Conservation (phyloP, 2,797 vertebrate species). For the Pogoniulus pusillus region DNA sequence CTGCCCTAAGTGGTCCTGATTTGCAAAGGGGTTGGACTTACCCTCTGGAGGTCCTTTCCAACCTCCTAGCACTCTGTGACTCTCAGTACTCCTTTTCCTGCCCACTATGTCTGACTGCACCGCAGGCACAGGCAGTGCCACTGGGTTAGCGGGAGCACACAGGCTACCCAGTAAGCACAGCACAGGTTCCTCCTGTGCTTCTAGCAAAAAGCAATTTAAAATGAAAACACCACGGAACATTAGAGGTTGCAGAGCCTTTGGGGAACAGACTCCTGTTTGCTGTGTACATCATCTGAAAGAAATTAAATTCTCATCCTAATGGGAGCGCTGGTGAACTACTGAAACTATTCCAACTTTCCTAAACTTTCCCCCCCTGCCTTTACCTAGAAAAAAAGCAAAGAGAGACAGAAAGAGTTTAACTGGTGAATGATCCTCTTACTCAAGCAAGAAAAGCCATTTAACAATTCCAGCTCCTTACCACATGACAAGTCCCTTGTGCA, state of each 20-base stretch:
- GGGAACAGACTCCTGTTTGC: not conserved
- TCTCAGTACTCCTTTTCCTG: not conserved
- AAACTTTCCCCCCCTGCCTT: not conserved
- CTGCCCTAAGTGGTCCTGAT: no score
- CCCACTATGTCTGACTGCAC: not conserved
- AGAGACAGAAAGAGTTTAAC: not conserved
- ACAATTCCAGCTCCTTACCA: conserved; percentile 14
- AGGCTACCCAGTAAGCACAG: not conserved
- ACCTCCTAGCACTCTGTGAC: no score
- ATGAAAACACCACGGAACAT: not conserved
- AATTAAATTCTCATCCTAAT: not conserved
- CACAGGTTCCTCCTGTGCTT: rapidly evolving
- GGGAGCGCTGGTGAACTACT: not conserved
- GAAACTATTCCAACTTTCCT: not conserved
- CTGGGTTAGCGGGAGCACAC: not conserved
- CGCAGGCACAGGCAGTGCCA: not conserved
- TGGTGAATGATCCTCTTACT: not conserved
- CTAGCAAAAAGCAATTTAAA: not conserved
- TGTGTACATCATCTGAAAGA: rapidly evolving
- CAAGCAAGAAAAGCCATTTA: conserved; percentile 25
- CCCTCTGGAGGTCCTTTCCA: no score
- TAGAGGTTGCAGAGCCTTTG: not conserved
- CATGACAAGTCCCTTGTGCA: conserved; percentile 25
- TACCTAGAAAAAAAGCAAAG: not conserved
- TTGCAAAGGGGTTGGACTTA: no score